These are phyloP conservation scores for Drosophila vallismaia DNA, from an alignment of 2,888 invertebrate genomes.

Conservation along the genomic window DNA sequence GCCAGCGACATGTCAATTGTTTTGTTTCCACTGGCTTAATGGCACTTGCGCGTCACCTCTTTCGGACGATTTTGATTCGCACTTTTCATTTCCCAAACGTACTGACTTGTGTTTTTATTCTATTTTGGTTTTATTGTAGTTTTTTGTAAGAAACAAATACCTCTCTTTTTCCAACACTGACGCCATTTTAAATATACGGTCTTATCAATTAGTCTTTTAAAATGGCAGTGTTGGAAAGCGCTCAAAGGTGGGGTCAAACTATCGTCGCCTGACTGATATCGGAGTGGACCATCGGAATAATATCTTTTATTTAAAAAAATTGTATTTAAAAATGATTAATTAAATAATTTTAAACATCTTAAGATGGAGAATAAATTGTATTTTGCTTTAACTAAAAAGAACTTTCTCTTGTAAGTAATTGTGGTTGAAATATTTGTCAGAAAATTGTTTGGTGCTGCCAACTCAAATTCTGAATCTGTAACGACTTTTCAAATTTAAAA, in stretches of 20 bases:
- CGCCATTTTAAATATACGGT: conserved; percentile 2
- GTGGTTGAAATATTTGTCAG: too few species aligned
- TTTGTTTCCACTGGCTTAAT: conserved; percentile 73
- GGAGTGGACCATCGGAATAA: too few species aligned
- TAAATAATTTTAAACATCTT: too few species aligned
- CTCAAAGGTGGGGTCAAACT: background rate
- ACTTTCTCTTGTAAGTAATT: too few species aligned
- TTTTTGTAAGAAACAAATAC: conserved; percentile 73
- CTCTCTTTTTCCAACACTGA: conserved; percentile 58
- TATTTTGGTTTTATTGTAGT: conserved; percentile 43
- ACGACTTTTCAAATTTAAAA: background rate
- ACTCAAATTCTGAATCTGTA: background rate
- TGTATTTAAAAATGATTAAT: too few species aligned
- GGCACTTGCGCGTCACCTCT: conserved; percentile 33
- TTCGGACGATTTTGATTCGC: conserved; percentile 22
- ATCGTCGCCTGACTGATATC: background rate
- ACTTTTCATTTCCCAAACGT: conserved; percentile 1
- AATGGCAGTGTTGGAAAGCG: background rate
- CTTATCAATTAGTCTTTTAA: background rate
- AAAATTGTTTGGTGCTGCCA: background rate
- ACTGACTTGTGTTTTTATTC: conserved; percentile 17
- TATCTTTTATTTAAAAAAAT: too few species aligned
- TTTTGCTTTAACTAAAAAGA: too few species aligned
- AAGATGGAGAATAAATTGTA: too few species aligned
- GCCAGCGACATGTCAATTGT: conserved; percentile 80